A percentile compares a stretch with the other conserved stretches of the same genome.
These are phyloP conservation scores for Sigmodon hispidus DNA, from an alignment of 2,113 vertebrate genomes.

Conservation along the genomic window DNA sequence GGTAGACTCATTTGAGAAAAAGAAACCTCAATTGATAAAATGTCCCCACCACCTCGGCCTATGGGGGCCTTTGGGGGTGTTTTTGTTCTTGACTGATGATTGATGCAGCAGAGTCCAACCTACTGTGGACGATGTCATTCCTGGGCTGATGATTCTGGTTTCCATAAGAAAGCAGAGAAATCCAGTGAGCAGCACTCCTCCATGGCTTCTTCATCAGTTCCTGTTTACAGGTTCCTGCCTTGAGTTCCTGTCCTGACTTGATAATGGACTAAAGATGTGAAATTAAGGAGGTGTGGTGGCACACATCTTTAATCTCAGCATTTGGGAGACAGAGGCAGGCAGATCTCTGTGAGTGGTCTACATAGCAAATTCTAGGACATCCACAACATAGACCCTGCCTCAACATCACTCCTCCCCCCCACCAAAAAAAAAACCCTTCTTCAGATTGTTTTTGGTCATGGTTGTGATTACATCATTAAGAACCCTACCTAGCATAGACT, in stretches of 20 bases:
- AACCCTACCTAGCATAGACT: too few relatives aligned
- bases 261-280: background rate
- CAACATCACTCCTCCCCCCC: background rate
- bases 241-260: background rate
- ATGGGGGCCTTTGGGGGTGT: background rate
- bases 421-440: background rate
- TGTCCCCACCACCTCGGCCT: background rate
- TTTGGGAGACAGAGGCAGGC: background rate
- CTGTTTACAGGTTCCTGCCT: background rate
- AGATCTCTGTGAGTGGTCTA: background rate
- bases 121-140: background rate
- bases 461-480: background rate
- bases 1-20: background rate
- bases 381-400: background rate
- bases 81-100: background rate
- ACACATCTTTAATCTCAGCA: background rate
- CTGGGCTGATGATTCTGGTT: background rate
- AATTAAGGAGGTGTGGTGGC: too few relatives aligned
- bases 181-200: background rate
- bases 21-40: background rate
- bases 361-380: background rate
- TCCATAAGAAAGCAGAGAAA: background rate
- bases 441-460: background rate
- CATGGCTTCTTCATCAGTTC: background rate
- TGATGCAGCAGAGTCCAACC: too few relatives aligned